These are phyloP conservation scores for Rhinatrema bivittatum DNA, from an alignment of 2,797 vertebrate genomes.

Conservation along the genomic window DNA sequence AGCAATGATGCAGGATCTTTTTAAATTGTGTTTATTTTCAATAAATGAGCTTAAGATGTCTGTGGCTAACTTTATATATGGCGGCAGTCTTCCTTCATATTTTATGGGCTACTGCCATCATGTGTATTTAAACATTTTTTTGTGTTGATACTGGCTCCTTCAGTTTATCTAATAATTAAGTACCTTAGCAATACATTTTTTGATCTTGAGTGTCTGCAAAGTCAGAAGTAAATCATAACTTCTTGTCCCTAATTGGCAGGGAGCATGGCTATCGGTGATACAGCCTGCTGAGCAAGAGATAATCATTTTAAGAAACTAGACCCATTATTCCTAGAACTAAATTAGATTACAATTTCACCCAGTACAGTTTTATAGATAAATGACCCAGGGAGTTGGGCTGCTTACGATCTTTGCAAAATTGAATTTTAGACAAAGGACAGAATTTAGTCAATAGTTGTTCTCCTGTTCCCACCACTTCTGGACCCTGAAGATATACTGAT, in stretches of 20 bases:
- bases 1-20: too few species aligned
- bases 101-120: too few species aligned
- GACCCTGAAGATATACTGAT: background rate
- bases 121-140: background rate
- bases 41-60: too few species aligned
- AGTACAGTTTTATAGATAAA: constrained; percentile 10
- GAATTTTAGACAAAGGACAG: background rate
- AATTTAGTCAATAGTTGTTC: background rate
- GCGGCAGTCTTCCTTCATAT: too few species aligned
- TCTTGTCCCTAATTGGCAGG: constrained; percentile 11
- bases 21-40: too few species aligned
- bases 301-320: constrained; percentile 17
- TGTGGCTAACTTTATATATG: too few species aligned
- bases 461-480: background rate
- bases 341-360: constrained; percentile 18
- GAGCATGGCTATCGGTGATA: constrained; percentile 8
- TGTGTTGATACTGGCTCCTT: background rate
- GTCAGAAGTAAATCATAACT: constrained; percentile 14
- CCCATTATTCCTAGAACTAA: constrained; percentile 17
- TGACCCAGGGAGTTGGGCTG: background rate
- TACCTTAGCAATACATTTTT: constrained; percentile 4
- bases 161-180: constrained; percentile 13
- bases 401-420: background rate
- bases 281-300: constrained; percentile 14
- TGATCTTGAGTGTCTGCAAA: constrained; percentile 6